These are phyloP conservation scores for Cladopsammia gracilis DNA, from an alignment of 64 coral and sea anemone genomes.

Conservation along the genomic window DNA sequence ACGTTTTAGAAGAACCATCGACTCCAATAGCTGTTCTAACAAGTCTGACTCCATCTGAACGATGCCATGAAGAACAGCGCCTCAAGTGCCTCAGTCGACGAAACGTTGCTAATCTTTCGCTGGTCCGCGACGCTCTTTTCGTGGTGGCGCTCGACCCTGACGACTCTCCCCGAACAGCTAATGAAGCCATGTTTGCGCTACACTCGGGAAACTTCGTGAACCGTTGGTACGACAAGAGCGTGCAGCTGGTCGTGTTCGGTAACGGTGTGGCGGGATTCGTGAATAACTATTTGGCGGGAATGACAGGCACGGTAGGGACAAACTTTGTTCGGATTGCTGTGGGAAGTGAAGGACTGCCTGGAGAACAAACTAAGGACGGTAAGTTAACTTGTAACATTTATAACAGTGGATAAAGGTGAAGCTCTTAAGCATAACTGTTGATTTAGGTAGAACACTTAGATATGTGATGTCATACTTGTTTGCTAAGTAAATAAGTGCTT, in stretches of 20 bases:
- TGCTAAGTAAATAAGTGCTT: too few species aligned
- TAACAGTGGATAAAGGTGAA: too few species aligned
- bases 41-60: conserved; percentile 48
- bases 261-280: conserved; percentile 72
- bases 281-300: conserved; percentile 72
- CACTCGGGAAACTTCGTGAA: conserved; percentile 86
- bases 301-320: conserved; percentile 59
- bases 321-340: conserved; percentile 47
- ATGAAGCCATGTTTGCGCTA: conserved; percentile 71
- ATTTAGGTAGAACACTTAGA: too few species aligned
- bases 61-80: conserved; percentile 61
- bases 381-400: background rate
- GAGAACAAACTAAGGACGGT: background rate
- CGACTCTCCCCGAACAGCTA: conserved; percentile 65
- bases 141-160: conserved; percentile 79
- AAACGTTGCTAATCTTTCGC: conserved; percentile 60
- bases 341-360: conserved; percentile 7
- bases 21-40: conserved; percentile 60
- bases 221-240: conserved; percentile 82
- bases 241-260: conserved; percentile 62
- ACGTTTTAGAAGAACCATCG: background rate
- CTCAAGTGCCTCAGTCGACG: conserved; percentile 40
- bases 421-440: too few species aligned
- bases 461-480: too few species aligned
- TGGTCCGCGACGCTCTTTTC: conserved; percentile 73